Evolutionary conservation across 2,888 invertebrate genomes (phyloP), one percentile per base, ranked within the genome.

Genomic region (Minunthozetes semirufus): DNA sequence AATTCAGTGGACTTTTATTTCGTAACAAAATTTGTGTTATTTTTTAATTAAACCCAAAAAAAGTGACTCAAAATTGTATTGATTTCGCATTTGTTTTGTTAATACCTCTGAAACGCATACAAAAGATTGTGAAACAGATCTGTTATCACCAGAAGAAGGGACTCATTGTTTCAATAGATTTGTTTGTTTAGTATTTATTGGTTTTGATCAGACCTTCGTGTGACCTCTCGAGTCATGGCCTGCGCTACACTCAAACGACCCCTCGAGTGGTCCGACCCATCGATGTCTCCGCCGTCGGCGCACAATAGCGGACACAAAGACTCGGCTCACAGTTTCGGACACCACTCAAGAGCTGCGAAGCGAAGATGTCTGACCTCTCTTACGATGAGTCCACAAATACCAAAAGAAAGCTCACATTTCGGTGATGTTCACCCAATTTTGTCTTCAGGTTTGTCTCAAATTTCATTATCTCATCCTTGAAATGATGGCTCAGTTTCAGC

Each of bases 171-270:
- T 53, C 19, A 13, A 59, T 13, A 1, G 5, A 1, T 22, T 27
- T 4, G 15, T 25, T 22, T 59, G 59, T 19, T 27, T 4, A 22
- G 6, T 19, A 59, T 15, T 59, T 59, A n/a, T 19, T 5, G 5
- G 1, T 27, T 19, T 5, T 59, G 13, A 59, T 15, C 27, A 5
- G 11, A 4, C 27, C 9, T 17, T 22, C 5, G 56, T 27, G 19
- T 27, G 27, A 59, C 15, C 59, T 19, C 22, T 38, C 2, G 17
- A 29, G 77, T 76, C 61, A 97, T 97, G 96, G 96, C 96, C 88
- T 96, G 96, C 88, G 95, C 95, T 86, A 96, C 96, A 82, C 87
- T 96, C 80, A 96, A 96, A 87, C 89, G 96, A 84, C 90, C 91
- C 83, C 87, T 94, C 82, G 96, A 96, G 84, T 95, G 95, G 89